Evolutionary conservation across 2,113 vertebrate genomes (phyloP).

Genomic region (Otocyon megalotis): DNA sequence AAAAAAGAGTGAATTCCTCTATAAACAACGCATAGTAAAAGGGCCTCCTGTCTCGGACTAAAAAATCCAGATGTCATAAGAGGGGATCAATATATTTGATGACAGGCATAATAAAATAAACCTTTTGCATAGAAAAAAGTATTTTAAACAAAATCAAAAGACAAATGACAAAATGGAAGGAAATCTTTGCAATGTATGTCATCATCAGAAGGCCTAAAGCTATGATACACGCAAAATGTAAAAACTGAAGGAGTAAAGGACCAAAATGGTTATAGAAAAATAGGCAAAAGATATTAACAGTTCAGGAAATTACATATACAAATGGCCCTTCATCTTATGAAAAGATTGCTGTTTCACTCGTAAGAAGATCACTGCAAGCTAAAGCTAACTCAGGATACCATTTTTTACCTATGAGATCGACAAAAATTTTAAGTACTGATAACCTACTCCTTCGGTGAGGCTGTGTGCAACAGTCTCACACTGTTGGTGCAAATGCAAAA

Average conservation of each 20-base stretch:
- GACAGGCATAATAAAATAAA: too few relatives aligned
- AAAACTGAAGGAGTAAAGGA: background rate
- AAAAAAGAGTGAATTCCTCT: background rate
- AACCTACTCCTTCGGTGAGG: background rate
- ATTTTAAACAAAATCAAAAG: background rate
- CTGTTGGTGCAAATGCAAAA: background rate
- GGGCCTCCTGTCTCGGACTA: background rate
- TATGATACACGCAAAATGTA: rapidly evolving
- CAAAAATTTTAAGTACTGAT: background rate
- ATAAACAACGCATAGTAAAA: background rate
- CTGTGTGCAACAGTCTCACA: background rate
- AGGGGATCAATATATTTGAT: background rate
- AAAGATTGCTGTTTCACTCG: background rate
- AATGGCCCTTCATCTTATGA: background rate
- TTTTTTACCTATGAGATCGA: background rate
- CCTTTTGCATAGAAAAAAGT: background rate
- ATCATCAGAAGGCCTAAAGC: background rate
- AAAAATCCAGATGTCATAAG: background rate
- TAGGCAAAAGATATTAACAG: background rate
- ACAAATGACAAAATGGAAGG: background rate
- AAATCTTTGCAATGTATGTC: rapidly evolving
- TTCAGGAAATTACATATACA: background rate
- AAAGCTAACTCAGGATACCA: background rate
- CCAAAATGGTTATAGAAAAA: background rate
- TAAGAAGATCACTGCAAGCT: background rate